Base-by-base conservation (phyloP, 1,140 invertebrate genomes). In the silkworm (Bombyx mori) region DNA sequence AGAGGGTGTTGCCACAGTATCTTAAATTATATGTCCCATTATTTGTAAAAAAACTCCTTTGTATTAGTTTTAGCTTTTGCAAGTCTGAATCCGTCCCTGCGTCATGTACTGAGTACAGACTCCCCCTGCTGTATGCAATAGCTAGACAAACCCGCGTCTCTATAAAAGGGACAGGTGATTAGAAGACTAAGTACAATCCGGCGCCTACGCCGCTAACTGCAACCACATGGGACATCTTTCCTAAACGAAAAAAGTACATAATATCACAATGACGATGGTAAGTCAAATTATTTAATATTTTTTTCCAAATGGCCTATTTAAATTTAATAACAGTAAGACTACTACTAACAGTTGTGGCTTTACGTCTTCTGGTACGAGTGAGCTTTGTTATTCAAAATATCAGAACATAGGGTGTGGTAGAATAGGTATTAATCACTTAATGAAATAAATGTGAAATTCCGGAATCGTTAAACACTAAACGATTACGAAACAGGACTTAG, bases 161-260 rank as follows among this genome's bases (percentile, higher is more conserved):
- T 86, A 86, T 86, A 86, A 78, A 86, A 86, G 83, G 83, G 79
- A 82, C 80, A 75, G 72, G 68, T 82, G 79, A 84, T 84, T 86
- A 84, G 69, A 71, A 61, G 55, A 63, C 73, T 77, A 82, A 77
- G 79, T 84, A 84, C 79, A 84, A 78, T 75, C 77, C 72, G 79
- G 77, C 77, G 73, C 73, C 76, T 62, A 69, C 77, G 77, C 66
- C 72, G 76, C 68, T 66, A 63, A 68, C 65, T 35, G 48, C 60
- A 66, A 69, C 68, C 73, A 76, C 75, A 79, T 80, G 74, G 82
- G 78, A 86, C 76, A 80, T 65, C 57, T 67, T 54, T 51, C 61
- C 63, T 66, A 54, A 63, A 71, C 54, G 56, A 62, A 55, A 51
- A 51, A 35, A 51, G 22, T 10, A 22, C 5, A 5, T 9, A 26